phyloP scores from a whole-genome alignment of 2,797 vertebrate species.

The Echiichthys vipera region DNA sequence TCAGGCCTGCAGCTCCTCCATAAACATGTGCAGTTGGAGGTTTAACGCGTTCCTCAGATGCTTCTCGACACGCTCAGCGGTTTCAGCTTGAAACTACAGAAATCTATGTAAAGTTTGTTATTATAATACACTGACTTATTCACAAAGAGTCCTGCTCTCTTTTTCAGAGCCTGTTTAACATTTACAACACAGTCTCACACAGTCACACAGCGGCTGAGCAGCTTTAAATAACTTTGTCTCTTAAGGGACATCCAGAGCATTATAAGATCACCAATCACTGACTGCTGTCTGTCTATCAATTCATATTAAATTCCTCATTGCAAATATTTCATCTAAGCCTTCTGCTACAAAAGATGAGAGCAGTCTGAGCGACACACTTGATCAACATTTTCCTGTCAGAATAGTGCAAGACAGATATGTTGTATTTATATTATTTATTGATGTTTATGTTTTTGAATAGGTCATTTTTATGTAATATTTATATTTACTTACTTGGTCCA shows the following conservation, averaged over 20 bases:
- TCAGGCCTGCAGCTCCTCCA: conserved; percentile 19
- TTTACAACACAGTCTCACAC: not conserved
- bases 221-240: not conserved
- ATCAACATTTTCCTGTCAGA: too few relatives aligned
- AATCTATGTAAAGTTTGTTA: not conserved
- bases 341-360: not conserved
- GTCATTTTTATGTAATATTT: too few relatives aligned
- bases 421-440: too few relatives aligned
- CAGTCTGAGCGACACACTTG: too few relatives aligned
- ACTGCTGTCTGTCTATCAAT: too few relatives aligned
- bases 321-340: not conserved
- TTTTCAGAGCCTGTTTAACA: not conserved
- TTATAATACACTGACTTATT: not conserved
- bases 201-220: not conserved
- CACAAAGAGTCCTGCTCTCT: not conserved
- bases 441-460: too few relatives aligned
- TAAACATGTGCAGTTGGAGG: conserved; percentile 2
- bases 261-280: too few relatives aligned
- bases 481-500: too few relatives aligned
- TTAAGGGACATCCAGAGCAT: not conserved
- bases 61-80: not conserved
- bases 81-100: not conserved
- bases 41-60: not conserved
- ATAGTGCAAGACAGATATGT: too few relatives aligned
- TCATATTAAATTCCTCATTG: too few relatives aligned